Evolutionary conservation across 2,113 vertebrate species (phyloP), one percentile per base, ranked within the genome.

Genomic region (Chaetodon auriga): DNA sequence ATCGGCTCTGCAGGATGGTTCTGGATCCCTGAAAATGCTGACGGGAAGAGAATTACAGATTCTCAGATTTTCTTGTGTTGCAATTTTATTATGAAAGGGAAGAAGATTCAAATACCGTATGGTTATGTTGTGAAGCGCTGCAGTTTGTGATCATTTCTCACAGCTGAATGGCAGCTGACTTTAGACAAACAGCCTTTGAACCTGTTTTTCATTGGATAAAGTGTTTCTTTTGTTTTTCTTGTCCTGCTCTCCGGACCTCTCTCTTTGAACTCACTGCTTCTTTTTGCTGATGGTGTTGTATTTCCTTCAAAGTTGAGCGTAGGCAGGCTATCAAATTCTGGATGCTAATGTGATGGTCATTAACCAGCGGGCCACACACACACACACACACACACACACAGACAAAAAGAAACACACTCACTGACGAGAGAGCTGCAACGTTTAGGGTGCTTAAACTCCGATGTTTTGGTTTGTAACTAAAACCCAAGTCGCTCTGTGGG

Each of bases 381-480:
- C 36, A 70, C 8, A 63, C 80, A 55, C 86, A 88, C 85, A 30
- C 30, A 80, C 87, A 71, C 36, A 70, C 25, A 30, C 8, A 63
- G 10, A 30, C 25, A 54, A n/a, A 71, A 38, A 81, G 13, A 82
- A 55, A 58, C 76, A 81, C 76, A 70, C 84, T 75, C 68, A 68
- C 70, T 83, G 85, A 23, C 72, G 71, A 70, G 23, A 82, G 72
- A 72, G 78, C 81, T 75, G 60, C 73, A 82, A 64, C 25, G 36
- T 78, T 89, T 85, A 70, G 74, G 89, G 75, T 72, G 80, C 77
- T 89, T 81, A 66, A 80, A 68, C 78, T 74, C 66, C 2, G 12
- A 83, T 94, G 92, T 92, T 93, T 94, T 94, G 87, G 89, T 93
- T 92, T 93, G 93, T 92, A 94, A 94, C 93, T 77, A 87, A 92